phyloP scores from a whole-genome alignment of 1,140 invertebrate species.

The Lepidurus packardi region DNA sequence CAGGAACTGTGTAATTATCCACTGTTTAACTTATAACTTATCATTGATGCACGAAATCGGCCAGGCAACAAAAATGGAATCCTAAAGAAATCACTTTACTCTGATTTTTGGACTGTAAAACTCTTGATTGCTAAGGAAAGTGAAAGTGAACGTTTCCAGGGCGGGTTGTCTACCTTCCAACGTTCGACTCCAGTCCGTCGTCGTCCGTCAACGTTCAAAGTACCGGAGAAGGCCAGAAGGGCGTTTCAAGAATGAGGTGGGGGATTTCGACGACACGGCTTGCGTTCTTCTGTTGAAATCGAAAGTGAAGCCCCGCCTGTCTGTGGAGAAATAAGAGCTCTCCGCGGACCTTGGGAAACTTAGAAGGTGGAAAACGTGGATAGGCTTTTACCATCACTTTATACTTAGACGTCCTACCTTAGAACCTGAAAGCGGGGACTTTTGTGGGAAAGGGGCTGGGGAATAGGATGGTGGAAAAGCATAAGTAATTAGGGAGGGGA shows the following conservation, averaged over 20 bases:
- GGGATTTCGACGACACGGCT: background rate
- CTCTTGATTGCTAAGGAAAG: background rate
- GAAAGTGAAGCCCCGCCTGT: background rate
- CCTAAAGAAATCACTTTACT: too few relatives aligned
- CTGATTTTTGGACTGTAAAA: background rate
- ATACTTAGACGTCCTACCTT: background rate
- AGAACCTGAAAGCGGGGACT: background rate
- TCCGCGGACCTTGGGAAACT: background rate
- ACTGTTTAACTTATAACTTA: too few relatives aligned
- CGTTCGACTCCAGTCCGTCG: background rate
- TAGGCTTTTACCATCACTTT: background rate
- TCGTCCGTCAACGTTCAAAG: constrained; percentile 17
- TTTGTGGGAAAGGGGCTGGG: background rate
- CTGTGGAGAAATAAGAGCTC: constrained; percentile 1
- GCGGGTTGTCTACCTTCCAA: constrained; percentile 11
- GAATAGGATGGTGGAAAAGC: background rate
- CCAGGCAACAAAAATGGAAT: too few relatives aligned
- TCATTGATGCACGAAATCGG: too few relatives aligned
- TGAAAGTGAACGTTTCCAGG: constrained; percentile 13
- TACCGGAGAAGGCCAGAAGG: background rate
- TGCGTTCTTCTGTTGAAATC: constrained; percentile 3
- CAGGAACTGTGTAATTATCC: too few relatives aligned
- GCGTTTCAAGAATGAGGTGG: constrained; percentile 12
- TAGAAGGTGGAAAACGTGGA: background rate
- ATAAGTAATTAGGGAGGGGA: background rate